Evolutionary conservation across 2,113 vertebrate genomes (phyloP), one percentile per base, ranked within the genome.

Genomic region (Gambusia holbrooki): DNA sequence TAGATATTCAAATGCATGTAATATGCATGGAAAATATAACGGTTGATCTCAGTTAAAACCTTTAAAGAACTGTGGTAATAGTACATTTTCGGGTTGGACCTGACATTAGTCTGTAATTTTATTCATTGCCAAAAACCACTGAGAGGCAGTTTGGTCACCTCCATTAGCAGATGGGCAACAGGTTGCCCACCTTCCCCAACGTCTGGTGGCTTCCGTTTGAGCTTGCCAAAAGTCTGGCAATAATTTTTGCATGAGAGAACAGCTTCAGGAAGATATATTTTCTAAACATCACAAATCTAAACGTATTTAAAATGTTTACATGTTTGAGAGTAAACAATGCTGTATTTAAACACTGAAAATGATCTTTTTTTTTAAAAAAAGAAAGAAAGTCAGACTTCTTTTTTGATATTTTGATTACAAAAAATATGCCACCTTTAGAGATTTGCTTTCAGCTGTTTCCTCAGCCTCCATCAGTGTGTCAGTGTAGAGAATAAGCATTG

Each of bases 131-230:
- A 58, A 17, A 58, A 58, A 25, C 35, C 30, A 22, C 63, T 65
- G 63, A 33, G 30, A 65, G 33, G 63, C 63, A 65, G n/a, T 65
- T 65, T 65, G 33, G 30, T 35, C 63, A 65, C 32, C 63, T 35
- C 63, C 63, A 65, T 19, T 33, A 65, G 30, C 30, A 65, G 63
- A 65, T 65, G 63, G 33, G 63, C 11, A 25, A 19, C 30, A 19
- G 30, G 30, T 35, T 35, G 30, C 63, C 63, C 30, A 35, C 30
- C 63, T 65, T 28, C 63, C 63, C 8, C 63, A 65, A 58, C 51
- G 51, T 58, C 51, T 58, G 51, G 2, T 58, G 25, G 25, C 51
- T 58, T 58, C 51, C 51, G 51, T 10, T 58, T 7, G 51, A 10
- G 51, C 51, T 58, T 10, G 51, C 22, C 51, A 58, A 58, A 58